Base-by-base conservation (phyloP, 92 coral and sea anemone genomes). In the Parazoanthus atlanticus region DNA sequence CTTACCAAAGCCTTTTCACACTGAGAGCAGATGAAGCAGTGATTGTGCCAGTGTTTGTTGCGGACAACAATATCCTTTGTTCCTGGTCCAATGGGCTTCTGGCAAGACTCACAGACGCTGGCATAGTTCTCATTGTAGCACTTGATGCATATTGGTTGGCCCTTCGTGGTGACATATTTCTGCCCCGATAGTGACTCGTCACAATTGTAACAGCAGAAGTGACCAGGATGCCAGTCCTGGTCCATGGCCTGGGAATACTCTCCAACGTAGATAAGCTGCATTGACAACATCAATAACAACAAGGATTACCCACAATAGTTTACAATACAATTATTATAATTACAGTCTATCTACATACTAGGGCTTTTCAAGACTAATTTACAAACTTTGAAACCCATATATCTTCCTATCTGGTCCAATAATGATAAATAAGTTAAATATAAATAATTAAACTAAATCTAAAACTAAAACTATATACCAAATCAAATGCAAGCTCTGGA, bases 211-310 rank as follows among this genome's bases (percentile, higher is more conserved):
- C 99, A 96, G 89, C 96, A 93, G 82, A 96, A 93, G 90, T 96
- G 99, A 0, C 98, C 99, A 52, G 96, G 96, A 80, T 96, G 99
- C 99, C 99, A 96, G 88, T 96, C 94, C 46, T 93, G 90, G 75
- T 95, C 99, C 92, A 96, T 91, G 41, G 99, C 99, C 67, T 93
- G 99, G 29, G 99, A 96, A 88, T 96, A 96, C 71, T 96, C 99
- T 4, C 98, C 95, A 54, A 96, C 99, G 52, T 92, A 96, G 76
- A 96, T 96, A 80, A 96, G 86, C 99, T 96, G 89, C 76, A 80
- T 38, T 69, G 3, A 33, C 25, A 78, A 65, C 2, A 76, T 54
- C 28, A 7, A 47, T 7, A 82, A 61, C 26, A 19, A 40, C 9
- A 26, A 58, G 10, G n/a, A 21, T 34, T 36, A 36, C 4, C 38